Evolutionary conservation across 2,888 invertebrate genomes (phyloP).

Genomic region (Tetheella fluctuosa): DNA sequence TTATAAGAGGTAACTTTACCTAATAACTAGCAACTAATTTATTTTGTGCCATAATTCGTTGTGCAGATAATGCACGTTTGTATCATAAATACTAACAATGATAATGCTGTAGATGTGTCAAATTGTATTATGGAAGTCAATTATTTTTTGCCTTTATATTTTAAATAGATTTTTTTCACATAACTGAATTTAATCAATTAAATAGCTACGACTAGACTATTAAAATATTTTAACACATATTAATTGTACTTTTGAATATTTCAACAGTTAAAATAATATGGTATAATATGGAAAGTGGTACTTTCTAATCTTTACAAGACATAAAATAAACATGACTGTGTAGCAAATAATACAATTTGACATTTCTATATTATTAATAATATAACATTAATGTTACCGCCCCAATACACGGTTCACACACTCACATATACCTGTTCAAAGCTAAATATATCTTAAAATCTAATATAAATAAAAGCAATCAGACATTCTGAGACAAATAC

Average conservation of each 20-base stretch:
- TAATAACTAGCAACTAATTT: conserved; percentile 67
- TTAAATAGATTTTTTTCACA: no score
- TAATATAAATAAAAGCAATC: conserved; percentile 54
- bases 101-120: conserved; percentile 26
- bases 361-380: conserved; percentile 32
- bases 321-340: conserved; percentile 13
- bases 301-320: not conserved
- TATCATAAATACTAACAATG: conserved; percentile 37
- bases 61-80: conserved; percentile 57
- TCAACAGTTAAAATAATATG: no score
- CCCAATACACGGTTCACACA: conserved; percentile 49
- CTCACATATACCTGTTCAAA: conserved; percentile 51
- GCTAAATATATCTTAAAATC: conserved; percentile 54
- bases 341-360: conserved; percentile 38
- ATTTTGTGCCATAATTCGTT: conserved; percentile 68
- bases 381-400: conserved; percentile 56
- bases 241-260: no score
- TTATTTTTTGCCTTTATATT: not conserved
- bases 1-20: conserved; percentile 69
- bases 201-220: no score
- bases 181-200: no score
- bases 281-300: not conserved
- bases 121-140: not conserved
- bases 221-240: no score
- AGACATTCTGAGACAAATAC: conserved; percentile 53